Evolutionary conservation across 2,113 vertebrate species (phyloP), one percentile per base, ranked within the genome.

Genomic region (Melanerpes aurifrons): DNA sequence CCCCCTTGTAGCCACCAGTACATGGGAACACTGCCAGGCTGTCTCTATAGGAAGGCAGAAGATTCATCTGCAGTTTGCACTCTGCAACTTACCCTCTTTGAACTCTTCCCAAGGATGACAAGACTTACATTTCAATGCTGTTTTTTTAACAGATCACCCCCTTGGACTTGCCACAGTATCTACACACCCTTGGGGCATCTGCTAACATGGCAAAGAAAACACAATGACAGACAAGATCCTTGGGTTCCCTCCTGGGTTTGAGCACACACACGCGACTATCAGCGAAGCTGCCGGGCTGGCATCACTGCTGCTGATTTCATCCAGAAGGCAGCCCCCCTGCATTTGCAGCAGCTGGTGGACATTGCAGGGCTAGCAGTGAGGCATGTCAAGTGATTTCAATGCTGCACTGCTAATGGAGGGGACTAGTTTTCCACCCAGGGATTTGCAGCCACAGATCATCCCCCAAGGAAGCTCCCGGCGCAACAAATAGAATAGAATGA

Each of bases 61-160:
- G 87, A 89, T 26, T 29, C 35, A 50, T 17, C n/a, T 56, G 73
- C 54, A 84, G 7, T 75, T 66, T 75, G 58, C 47, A 56, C 62
- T 40, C 73, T 74, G 62, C 32, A 88, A n/a, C 59, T 73, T 47
- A 76, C 66, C 50, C 53, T 1, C 1, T 20, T 15, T 96, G 83
- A 96, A 88, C 35, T 81, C 61, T 56, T 86, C 64, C 70, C 2
- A 1, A 86, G 54, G 73, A 62, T 66, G 77, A 68, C 45, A 89
- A 79, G 28, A 83, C 35, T 64, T n/a, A 75, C 45, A 62, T 26
- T 88, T 57, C 67, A 86, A 62, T 15, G 54, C 56, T 71, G 31
- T 78, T 90, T 84, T n/a, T 70, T 92, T 62, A 83, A 81, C 48
- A 86, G 66, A 84, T 63, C 69, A 78, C 12, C 66, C 58, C 15